Percentiles rank a stretch among this genome's conserved stretches.
Evolutionary conservation across 2,888 invertebrate species (phyloP).

Genomic region (Liodrosophila aerea): DNA sequence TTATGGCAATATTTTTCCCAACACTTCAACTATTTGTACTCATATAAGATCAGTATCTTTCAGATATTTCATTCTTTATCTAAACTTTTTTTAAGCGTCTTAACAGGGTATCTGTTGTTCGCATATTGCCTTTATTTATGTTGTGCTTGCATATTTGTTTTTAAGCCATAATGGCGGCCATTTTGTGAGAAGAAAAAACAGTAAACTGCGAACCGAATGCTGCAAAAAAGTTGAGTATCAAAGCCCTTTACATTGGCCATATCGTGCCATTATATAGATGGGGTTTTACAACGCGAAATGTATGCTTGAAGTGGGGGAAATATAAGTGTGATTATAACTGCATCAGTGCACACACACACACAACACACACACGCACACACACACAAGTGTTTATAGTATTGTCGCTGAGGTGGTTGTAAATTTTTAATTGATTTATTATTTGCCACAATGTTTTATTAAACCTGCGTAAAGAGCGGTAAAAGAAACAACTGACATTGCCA

Average conservation of each 20-base stretch:
- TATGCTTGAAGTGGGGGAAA: background rate
- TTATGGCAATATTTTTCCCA: too few relatives aligned
- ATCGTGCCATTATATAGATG: slow-evolving; percentile 5
- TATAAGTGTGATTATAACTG: slow-evolving; percentile 25
- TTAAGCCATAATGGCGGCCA: slow-evolving; percentile 38
- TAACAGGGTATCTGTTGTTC: slow-evolving; percentile 3
- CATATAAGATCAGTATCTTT: too few relatives aligned
- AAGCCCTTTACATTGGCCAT: slow-evolving; percentile 25
- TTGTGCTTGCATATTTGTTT: slow-evolving; percentile 13
- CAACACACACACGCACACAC: background rate
- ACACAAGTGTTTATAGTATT: slow-evolving; percentile 14
- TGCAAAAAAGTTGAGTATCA: slow-evolving; percentile 27
- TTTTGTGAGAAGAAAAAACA: slow-evolving; percentile 20
- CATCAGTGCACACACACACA: slow-evolving; percentile 7
- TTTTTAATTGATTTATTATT: slow-evolving; percentile 68
- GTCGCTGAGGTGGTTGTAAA: slow-evolving; percentile 37
- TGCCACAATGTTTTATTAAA: slow-evolving; percentile 64
- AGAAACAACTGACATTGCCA: slow-evolving; percentile 8
- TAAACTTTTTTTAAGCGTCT: background rate
- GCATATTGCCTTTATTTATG: background rate
- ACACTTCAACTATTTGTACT: too few relatives aligned
- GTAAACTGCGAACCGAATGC: slow-evolving; percentile 28
- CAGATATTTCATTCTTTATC: too few relatives aligned
- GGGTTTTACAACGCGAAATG: background rate
- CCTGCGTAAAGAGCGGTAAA: slow-evolving; percentile 42